Conservation (phyloP, 2,113 vertebrate genomes). For the Calonectris borealis region DNA sequence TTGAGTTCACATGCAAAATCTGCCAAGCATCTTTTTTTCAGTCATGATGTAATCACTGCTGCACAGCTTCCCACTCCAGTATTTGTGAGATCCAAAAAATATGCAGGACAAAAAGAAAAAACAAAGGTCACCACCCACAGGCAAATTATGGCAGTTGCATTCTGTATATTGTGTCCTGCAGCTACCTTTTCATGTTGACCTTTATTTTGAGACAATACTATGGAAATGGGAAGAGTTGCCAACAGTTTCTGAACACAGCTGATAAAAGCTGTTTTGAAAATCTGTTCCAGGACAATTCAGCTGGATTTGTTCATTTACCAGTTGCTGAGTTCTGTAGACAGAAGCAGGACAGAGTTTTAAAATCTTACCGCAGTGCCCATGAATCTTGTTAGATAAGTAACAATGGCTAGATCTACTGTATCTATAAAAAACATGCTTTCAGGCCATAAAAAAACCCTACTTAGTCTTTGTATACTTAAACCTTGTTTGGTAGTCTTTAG, state of each 20-base stretch:
- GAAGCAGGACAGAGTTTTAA: background rate
- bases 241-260: background rate
- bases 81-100: background rate
- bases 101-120: background rate
- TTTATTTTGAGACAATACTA: background rate
- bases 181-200: background rate
- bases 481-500: background rate
- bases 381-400: background rate
- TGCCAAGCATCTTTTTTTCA: background rate
- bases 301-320: background rate
- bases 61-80: background rate
- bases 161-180: background rate
- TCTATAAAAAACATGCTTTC: background rate
- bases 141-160: background rate
- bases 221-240: background rate
- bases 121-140: background rate
- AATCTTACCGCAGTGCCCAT: background rate
- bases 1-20: background rate
- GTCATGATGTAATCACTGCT: background rate
- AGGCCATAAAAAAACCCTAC: background rate
- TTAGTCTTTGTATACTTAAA: background rate
- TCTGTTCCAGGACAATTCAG: background rate
- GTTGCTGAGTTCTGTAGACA: background rate
- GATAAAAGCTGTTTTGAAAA: constrained; percentile 18
- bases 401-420: background rate